These are phyloP conservation scores for Takifugu rubripes DNA, from an alignment of 2,797 vertebrate species.

Conservation along the genomic window DNA sequence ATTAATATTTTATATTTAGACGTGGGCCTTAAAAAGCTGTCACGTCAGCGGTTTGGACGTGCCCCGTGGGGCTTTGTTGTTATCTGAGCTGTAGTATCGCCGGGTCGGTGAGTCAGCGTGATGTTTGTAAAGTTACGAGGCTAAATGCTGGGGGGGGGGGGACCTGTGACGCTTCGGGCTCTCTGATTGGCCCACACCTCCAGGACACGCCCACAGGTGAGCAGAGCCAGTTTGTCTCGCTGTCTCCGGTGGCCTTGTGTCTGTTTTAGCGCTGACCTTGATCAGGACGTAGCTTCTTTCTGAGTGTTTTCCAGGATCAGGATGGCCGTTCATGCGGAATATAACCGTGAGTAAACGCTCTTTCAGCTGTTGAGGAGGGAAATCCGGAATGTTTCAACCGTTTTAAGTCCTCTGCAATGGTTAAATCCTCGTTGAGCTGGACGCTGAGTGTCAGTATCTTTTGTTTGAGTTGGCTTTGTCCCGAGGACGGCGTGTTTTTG, in stretches of 20 bases:
- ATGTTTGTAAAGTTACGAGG: not conserved
- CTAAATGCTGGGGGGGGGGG: conserved; percentile 7
- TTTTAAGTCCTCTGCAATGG: not conserved
- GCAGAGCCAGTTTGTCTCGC: conserved; percentile 24
- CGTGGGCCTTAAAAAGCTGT: too few species aligned
- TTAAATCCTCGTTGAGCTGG: too few species aligned
- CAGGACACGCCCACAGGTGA: conserved; percentile 53
- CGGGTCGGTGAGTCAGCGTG: conserved; percentile 41
- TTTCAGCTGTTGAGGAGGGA: not conserved
- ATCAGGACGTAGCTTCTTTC: conserved; percentile 1
- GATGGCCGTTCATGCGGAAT: conserved; percentile 59
- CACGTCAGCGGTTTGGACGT: too few species aligned
- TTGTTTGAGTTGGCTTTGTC: too few species aligned
- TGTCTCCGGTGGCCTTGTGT: conserved; percentile 29
- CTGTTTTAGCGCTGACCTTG: conserved; percentile 34
- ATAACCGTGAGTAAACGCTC: conserved; percentile 49
- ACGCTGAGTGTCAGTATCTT: too few species aligned
- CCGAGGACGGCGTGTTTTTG: too few species aligned
- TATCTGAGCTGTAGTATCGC: conserved; percentile 24
- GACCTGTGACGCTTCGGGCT: conserved; percentile 27
- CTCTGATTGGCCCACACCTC: conserved; percentile 49
- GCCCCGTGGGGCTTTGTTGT: not conserved
- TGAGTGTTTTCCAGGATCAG: conserved; percentile 14
- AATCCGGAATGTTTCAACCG: not conserved
- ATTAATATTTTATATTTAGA: not conserved